Evolutionary conservation across 2,113 vertebrate species (phyloP).

Genomic region (Puntigrus tetrazona): DNA sequence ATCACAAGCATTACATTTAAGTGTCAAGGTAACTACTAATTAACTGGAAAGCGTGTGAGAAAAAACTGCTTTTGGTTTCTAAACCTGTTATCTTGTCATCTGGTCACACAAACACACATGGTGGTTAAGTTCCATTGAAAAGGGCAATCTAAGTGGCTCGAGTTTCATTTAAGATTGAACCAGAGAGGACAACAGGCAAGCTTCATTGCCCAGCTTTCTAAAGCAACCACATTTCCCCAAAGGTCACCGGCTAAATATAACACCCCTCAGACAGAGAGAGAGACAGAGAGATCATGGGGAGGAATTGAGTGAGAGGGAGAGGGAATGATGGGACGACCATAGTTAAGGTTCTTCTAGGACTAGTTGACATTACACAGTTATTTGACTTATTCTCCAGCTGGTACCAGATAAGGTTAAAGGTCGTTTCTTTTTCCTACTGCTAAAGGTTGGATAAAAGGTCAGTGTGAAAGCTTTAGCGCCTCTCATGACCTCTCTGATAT

Average conservation of each 20-base stretch:
- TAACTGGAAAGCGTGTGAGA: background rate
- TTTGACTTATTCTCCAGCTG: constrained; percentile 40
- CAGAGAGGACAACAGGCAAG: constrained; percentile 26
- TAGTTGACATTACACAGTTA: constrained; percentile 46
- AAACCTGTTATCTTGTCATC: constrained; percentile 25
- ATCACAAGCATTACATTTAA: background rate
- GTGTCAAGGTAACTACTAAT: background rate
- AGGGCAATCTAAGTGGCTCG: constrained; percentile 34
- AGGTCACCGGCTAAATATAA: constrained; percentile 56
- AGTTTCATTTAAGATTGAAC: constrained; percentile 40
- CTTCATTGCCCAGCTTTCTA: constrained; percentile 43
- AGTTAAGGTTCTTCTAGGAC: constrained; percentile 35
- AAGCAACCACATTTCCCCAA: constrained; percentile 43
- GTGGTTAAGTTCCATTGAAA: constrained; percentile 24
- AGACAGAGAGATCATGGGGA: constrained; percentile 23
- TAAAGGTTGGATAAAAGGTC: constrained; percentile 52
- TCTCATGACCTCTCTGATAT: constrained; percentile 24
- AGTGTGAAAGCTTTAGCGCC: constrained; percentile 36
- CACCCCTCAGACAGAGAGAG: constrained; percentile 25
- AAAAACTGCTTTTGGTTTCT: constrained; percentile 2
- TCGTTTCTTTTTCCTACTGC: constrained; percentile 19
- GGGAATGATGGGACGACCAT: background rate
- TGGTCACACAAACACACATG: constrained; percentile 24
- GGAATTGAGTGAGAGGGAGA: background rate
- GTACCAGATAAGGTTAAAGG: constrained; percentile 50